A percentile compares a stretch with the other conserved stretches of the same genome.
Evolutionary conservation across 2,888 invertebrate genomes (phyloP).

Genomic region (Dicranocentrus wangi): DNA sequence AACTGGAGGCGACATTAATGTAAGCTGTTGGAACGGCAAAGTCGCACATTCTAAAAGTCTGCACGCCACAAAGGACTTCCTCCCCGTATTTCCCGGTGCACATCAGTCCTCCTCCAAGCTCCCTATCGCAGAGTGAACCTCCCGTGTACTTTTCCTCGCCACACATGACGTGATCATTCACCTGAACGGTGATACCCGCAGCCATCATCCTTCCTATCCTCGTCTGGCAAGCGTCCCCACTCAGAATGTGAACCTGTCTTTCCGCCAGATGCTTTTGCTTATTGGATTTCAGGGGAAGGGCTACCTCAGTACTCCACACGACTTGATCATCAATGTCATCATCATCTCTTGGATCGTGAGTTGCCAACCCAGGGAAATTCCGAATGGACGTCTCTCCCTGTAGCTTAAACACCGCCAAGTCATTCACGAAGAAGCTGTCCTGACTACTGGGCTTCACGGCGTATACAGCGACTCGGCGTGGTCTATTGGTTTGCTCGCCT

Average conservation of each 20-base stretch:
- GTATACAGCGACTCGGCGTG: too few species aligned
- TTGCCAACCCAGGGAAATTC: too few species aligned
- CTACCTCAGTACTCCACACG: too few species aligned
- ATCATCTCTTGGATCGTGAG: too few species aligned
- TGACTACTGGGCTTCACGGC: background rate
- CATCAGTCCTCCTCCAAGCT: conserved; percentile 16
- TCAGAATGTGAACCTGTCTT: too few species aligned
- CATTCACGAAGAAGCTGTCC: too few species aligned
- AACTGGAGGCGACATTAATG: too few species aligned
- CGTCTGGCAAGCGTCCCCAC: conserved; percentile 13
- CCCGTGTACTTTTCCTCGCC: conserved; percentile 20
- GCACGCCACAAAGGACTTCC: conserved; percentile 50
- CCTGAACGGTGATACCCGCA: background rate
- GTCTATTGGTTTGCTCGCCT: too few species aligned
- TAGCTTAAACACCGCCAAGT: conserved; percentile 44
- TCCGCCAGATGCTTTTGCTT: too few species aligned
- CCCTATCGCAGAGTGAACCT: conserved; percentile 18
- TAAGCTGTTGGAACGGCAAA: conserved; percentile 33
- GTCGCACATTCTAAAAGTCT: conserved; percentile 33
- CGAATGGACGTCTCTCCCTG: background rate
- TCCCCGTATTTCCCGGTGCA: conserved; percentile 2
- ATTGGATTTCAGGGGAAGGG: too few species aligned
- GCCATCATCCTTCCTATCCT: conserved; percentile 3
- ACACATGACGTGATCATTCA: conserved; percentile 9
- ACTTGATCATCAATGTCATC: background rate